Evolutionary conservation across 2,113 vertebrate genomes (phyloP).

Genomic region (Arvicanthis niloticus): DNA sequence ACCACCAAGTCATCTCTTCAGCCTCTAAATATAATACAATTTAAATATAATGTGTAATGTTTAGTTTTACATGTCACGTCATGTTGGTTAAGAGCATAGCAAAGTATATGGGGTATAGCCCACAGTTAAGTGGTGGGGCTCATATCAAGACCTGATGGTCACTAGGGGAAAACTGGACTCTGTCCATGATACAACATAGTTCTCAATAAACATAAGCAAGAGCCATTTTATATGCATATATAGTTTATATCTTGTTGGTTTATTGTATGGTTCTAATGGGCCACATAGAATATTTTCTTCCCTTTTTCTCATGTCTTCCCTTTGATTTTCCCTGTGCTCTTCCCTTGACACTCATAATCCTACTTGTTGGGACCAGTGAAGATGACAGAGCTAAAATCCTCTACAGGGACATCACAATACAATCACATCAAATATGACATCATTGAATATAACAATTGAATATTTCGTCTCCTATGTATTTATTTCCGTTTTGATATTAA

Average conservation of each 20-base stretch:
- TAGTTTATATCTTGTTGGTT: background rate
- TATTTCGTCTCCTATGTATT: background rate
- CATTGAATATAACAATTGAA: background rate
- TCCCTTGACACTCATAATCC: background rate
- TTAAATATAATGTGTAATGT: background rate
- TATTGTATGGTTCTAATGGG: background rate
- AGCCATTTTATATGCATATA: background rate
- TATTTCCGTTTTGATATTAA: background rate
- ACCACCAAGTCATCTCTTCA: background rate
- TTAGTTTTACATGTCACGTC: background rate
- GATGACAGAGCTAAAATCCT: background rate
- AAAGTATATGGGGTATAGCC: background rate
- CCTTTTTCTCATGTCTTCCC: background rate
- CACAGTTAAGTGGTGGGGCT: background rate
- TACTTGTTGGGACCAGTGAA: background rate
- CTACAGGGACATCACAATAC: background rate
- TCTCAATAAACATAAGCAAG: background rate
- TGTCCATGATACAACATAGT: background rate
- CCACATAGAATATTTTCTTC: background rate
- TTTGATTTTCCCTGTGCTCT: background rate
- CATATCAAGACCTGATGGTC: background rate
- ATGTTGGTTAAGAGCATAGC: background rate
- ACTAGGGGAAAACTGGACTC: background rate
- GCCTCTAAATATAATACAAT: background rate
- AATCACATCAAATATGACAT: background rate